phyloP scores from a whole-genome alignment of 2,113 vertebrate genomes.

The Chitala chitala region DNA sequence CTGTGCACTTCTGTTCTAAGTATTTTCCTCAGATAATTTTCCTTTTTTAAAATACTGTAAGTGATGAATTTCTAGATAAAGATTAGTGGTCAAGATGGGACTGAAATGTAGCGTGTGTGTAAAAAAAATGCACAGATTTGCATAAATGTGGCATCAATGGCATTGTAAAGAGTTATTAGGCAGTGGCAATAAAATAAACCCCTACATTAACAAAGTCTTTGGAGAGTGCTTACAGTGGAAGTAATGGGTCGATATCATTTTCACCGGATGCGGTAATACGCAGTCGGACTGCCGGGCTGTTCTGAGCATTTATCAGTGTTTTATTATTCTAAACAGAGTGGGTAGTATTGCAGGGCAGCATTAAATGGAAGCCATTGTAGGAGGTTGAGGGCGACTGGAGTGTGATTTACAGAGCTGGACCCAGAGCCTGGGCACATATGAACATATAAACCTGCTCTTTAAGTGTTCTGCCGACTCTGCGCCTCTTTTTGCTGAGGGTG shows the following conservation, averaged over 20 bases:
- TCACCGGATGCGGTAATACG: conserved; percentile 50
- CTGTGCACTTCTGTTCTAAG: background rate
- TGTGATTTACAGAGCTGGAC: conserved; percentile 25
- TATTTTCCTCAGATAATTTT: background rate
- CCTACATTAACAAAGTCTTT: conserved; percentile 43
- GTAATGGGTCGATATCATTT: conserved; percentile 22
- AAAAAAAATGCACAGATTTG: background rate
- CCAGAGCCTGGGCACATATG: conserved; percentile 9
- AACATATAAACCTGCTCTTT: background rate
- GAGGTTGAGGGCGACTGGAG: background rate
- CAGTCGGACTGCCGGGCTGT: conserved; percentile 36
- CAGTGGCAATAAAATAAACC: conserved; percentile 41
- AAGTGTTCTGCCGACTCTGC: conserved; percentile 52
- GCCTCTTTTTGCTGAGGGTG: conserved; percentile 49
- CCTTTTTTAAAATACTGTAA: background rate
- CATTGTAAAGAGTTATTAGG: conserved; percentile 35
- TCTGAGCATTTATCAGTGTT: conserved; percentile 46
- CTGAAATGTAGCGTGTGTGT: background rate
- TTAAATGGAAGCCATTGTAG: conserved; percentile 35
- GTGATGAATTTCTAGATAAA: background rate
- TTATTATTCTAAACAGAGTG: conserved; percentile 52
- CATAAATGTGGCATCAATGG: conserved; percentile 48
- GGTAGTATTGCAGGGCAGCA: conserved; percentile 54
- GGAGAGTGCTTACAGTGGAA: conserved; percentile 47
- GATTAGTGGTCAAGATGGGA: background rate